phyloP scores from a whole-genome alignment of 30 jellyfish, hydroid and myxozoan genomes.

The Sanderia malayensis region DNA sequence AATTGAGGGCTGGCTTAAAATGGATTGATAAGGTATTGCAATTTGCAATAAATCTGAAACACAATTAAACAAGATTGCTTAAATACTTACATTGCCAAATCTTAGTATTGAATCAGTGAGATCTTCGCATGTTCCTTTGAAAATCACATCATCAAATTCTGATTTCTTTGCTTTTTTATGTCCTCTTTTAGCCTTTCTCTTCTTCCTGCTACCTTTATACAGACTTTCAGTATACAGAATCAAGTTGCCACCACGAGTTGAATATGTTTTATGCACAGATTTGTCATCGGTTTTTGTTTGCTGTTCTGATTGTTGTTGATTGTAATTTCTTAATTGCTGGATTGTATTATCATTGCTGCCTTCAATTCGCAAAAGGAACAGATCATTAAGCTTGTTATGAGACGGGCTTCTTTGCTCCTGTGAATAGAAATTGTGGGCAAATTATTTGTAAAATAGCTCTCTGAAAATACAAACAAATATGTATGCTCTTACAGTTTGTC shows the following conservation, averaged over 20 bases:
- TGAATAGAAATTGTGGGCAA: too few species aligned
- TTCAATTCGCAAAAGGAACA: conserved; percentile 29
- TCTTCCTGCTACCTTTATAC: conserved; percentile 32
- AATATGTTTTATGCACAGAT: conserved; percentile 43
- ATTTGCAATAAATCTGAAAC: too few species aligned
- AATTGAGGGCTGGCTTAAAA: too few species aligned
- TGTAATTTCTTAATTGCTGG: not conserved
- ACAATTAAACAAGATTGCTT: too few species aligned
- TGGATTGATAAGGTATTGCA: too few species aligned
- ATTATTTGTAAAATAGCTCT: too few species aligned
- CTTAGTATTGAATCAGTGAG: conserved; percentile 47
- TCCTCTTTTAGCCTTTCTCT: conserved; percentile 1
- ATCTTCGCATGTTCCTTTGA: conserved; percentile 60
- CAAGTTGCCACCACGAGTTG: conserved; percentile 48
- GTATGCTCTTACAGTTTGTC: too few species aligned
- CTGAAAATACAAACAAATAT: too few species aligned
- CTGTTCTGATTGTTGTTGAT: not conserved
- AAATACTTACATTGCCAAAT: conserved; percentile 55
- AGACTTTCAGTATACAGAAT: conserved; percentile 49
- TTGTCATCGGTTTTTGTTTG: too few species aligned
- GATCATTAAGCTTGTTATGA: too few species aligned
- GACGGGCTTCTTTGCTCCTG: too few species aligned
- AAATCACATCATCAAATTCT: conserved; percentile 18
- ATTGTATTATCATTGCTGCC: conserved; percentile 9
- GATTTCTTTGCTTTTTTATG: conserved; percentile 19